Evolutionary conservation across 2,113 vertebrate genomes (phyloP).

Genomic region (Grantiella picta): DNA sequence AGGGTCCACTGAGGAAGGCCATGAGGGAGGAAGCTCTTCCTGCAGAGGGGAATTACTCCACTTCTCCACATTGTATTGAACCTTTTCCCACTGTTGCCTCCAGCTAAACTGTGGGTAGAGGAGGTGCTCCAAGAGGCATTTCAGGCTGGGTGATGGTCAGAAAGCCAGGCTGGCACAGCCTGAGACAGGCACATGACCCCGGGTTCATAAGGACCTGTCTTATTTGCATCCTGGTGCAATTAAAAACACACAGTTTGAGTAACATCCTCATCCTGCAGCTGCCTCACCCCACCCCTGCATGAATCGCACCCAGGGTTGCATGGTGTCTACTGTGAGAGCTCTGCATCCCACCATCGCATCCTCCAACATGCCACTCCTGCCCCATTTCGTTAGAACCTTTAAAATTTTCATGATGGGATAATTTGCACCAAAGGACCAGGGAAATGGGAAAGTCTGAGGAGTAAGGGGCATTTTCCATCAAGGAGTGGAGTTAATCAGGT

Average conservation of each 20-base stretch:
- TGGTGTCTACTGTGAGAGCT: background rate
- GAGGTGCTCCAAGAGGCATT: background rate
- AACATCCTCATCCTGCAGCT: background rate
- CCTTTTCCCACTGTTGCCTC: background rate
- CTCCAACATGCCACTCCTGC: rapidly evolving
- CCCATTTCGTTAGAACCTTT: background rate
- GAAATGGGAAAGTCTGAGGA: background rate
- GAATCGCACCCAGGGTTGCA: background rate
- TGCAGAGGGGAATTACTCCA: background rate
- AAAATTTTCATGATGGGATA: background rate
- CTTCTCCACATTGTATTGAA: background rate
- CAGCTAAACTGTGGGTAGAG: background rate
- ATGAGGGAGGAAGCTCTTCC: background rate
- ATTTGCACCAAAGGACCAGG: background rate
- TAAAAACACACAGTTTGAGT: background rate
- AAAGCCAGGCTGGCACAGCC: background rate
- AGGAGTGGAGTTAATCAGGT: background rate
- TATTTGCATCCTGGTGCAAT: background rate
- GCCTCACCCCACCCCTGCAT: background rate
- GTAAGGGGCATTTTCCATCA: background rate
- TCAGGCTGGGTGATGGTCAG: background rate
- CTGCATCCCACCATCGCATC: rapidly evolving
- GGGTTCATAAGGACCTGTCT: background rate
- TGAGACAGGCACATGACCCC: background rate
- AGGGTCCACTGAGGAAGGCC: background rate